Percentiles rank a stretch among this genome's conserved stretches.
Evolutionary conservation across 2,888 invertebrate species (phyloP).

Genomic region (Elegia similella): DNA sequence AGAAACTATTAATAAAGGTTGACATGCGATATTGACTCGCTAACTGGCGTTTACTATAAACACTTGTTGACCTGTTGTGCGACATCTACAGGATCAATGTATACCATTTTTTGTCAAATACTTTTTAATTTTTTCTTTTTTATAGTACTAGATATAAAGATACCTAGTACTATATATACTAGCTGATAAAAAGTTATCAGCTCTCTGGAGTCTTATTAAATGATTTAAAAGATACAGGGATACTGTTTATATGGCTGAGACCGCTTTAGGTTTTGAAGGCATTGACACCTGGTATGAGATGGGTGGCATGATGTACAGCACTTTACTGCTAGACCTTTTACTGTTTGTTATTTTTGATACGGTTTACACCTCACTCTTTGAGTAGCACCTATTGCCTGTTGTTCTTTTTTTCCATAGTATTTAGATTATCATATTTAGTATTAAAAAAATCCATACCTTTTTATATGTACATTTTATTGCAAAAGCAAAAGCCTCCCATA

Average conservation of each 20-base stretch:
- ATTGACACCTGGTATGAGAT: background rate
- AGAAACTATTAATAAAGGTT: background rate
- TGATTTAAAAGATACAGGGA: background rate
- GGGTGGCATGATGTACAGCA: constrained; percentile 13
- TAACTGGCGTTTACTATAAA: background rate
- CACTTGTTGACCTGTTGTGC: background rate
- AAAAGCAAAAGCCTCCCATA: too few species aligned
- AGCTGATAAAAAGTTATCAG: too few species aligned
- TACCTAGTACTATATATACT: too few species aligned
- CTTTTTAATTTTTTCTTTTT: too few species aligned
- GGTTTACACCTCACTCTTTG: background rate
- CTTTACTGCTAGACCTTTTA: background rate
- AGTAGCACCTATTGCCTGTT: background rate
- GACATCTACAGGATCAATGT: too few species aligned
- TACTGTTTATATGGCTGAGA: background rate
- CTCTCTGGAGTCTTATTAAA: too few species aligned
- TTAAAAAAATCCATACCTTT: too few species aligned
- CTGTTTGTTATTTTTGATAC: background rate
- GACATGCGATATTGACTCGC: background rate
- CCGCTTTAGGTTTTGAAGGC: constrained; percentile 1
- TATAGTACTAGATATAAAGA: too few species aligned
- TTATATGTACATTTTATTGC: too few species aligned
- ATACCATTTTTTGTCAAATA: too few species aligned
- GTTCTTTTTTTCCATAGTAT: too few species aligned
- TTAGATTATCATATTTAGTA: too few species aligned